These are phyloP conservation scores for Drosophila falleni DNA, from an alignment of 2,888 invertebrate genomes.

Conservation along the genomic window DNA sequence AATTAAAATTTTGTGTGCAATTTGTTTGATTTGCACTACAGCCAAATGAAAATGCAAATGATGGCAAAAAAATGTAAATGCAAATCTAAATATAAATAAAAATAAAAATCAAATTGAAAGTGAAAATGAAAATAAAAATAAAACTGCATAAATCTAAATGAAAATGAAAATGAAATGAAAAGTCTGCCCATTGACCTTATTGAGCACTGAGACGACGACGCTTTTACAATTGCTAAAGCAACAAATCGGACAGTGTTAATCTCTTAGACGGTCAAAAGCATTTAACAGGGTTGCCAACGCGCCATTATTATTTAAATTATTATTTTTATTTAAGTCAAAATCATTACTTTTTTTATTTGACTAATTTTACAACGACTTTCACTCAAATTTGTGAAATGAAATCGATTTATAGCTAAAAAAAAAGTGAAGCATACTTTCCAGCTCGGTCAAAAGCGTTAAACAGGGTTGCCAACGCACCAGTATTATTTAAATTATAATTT, in stretches of 20 bases:
- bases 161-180: conserved; percentile 11
- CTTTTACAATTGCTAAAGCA: conserved; percentile 25
- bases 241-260: conserved; percentile 24
- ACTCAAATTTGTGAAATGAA: conserved; percentile 13
- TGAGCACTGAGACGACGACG: conserved; percentile 56
- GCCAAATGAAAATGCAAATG: conserved; percentile 64
- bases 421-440: conserved; percentile 15
- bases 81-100: conserved; percentile 15
- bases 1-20: conserved; percentile 64
- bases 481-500: conserved; percentile 5
- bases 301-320: neutral
- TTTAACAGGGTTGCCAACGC: conserved; percentile 7
- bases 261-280: conserved; percentile 4
- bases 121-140: conserved; percentile 22
- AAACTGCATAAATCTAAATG: conserved; percentile 27
- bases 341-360: neutral
- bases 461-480: conserved; percentile 4
- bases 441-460: neutral
- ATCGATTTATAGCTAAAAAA: conserved; percentile 21
- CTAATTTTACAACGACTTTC: conserved; percentile 7
- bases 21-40: conserved; percentile 75
- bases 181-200: conserved; percentile 75
- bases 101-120: conserved; percentile 38
- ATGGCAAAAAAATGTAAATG: conserved; percentile 33
- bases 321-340: neutral